phyloP scores from a whole-genome alignment of 1,140 invertebrate genomes.

The Anadara kagoshimensis region DNA sequence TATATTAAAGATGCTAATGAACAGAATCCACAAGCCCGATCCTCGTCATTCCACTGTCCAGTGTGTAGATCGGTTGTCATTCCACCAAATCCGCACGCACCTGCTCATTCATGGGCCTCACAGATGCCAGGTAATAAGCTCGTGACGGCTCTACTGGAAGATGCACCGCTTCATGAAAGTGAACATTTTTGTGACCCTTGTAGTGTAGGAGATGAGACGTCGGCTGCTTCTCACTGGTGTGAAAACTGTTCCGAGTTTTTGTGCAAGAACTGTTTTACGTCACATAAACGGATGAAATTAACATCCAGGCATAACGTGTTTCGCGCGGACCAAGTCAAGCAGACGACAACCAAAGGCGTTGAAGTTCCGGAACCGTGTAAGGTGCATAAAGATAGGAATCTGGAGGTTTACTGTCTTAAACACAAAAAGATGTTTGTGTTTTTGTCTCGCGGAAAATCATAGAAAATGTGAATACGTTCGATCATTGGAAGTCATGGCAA shows the following conservation, averaged over 20 bases:
- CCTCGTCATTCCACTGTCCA: conserved; percentile 5
- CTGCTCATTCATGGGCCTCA: neutral
- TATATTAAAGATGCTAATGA: conserved; percentile 6
- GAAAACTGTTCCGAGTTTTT: neutral
- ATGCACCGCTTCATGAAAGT: neutral
- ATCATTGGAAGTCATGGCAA: conserved; percentile 7
- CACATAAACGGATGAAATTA: neutral
- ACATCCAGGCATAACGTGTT: neutral
- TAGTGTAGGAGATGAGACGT: neutral
- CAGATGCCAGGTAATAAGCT: conserved; percentile 6
- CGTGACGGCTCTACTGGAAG: neutral
- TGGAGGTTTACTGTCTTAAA: conserved; percentile 16
- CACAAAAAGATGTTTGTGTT: conserved; percentile 14
- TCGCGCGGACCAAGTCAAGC: neutral
- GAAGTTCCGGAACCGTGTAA: neutral
- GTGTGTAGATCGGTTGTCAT: conserved; percentile 1
- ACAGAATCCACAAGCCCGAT: neutral
- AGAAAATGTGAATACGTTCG: conserved; percentile 13
- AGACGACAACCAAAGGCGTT: neutral
- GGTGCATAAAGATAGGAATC: conserved; percentile 4
- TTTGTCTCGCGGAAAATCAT: conserved; percentile 13
- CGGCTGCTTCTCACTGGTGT: neutral
- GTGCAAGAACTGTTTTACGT: neutral
- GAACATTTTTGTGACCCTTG: neutral
- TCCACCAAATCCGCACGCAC: neutral